phyloP scores from a whole-genome alignment of 2,888 invertebrate genomes.

The Abscondita cerata region DNA sequence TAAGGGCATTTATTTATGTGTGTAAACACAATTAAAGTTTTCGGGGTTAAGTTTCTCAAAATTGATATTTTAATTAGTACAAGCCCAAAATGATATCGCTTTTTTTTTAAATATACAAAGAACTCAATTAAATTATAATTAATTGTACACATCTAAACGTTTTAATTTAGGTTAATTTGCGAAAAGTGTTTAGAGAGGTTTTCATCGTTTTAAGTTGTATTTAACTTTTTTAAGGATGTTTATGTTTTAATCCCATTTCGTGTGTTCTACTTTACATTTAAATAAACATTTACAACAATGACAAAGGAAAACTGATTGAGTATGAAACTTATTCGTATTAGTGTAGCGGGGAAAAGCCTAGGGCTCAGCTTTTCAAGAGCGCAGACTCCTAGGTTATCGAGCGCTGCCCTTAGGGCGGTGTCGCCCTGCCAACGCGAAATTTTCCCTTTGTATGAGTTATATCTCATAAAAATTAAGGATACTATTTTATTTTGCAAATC shows the following conservation, averaged over 20 bases:
- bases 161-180: too few species aligned
- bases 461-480: slow-evolving; percentile 27
- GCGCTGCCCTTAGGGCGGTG: slow-evolving; percentile 52
- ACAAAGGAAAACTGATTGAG: slow-evolving; percentile 21
- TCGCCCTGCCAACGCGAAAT: slow-evolving; percentile 52
- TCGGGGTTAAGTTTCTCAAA: too few species aligned
- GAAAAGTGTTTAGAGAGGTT: too few species aligned
- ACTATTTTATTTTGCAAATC: slow-evolving; percentile 20
- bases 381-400: slow-evolving; percentile 52
- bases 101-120: too few species aligned
- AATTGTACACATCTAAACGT: too few species aligned
- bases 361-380: slow-evolving; percentile 41
- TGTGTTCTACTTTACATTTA: neutral
- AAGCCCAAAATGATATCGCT: too few species aligned
- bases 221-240: neutral
- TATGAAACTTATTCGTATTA: slow-evolving; percentile 22
- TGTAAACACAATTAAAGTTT: too few species aligned
- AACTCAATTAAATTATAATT: too few species aligned
- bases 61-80: too few species aligned
- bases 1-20: too few species aligned
- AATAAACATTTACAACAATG: slow-evolving; percentile 9
- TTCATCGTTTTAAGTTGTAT: neutral
- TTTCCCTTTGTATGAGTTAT: slow-evolving; percentile 20
- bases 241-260: neutral
- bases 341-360: slow-evolving; percentile 33